These are phyloP conservation scores for Napeogenes sylphis DNA, from an alignment of 2,888 invertebrate genomes.

Conservation along the genomic window DNA sequence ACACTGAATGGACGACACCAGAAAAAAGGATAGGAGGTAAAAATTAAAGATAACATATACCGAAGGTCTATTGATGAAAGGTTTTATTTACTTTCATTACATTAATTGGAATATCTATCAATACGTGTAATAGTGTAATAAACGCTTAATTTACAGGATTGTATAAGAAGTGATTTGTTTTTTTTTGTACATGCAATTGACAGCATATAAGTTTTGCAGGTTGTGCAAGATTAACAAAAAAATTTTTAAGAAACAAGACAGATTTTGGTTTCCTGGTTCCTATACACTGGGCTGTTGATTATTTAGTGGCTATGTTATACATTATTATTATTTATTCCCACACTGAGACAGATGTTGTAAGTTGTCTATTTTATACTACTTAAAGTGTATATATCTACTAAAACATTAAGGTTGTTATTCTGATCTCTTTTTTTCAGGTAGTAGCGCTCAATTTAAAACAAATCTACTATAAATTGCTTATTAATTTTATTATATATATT, in stretches of 20 bases:
- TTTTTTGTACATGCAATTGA: neutral
- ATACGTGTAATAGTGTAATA: too few species aligned
- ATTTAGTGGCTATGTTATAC: conserved; percentile 49
- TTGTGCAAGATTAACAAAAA: conserved; percentile 42
- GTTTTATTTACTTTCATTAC: too few species aligned
- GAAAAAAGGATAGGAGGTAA: conserved; percentile 43
- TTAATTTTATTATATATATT: conserved; percentile 42
- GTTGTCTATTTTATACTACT: conserved; percentile 29
- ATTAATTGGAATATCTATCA: too few species aligned
- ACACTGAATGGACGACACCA: conserved; percentile 43
- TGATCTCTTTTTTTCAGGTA: conserved; percentile 40
- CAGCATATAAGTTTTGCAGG: conserved; percentile 35
- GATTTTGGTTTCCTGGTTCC: conserved; percentile 48
- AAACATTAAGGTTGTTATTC: neutral
- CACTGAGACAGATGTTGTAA: conserved; percentile 41
- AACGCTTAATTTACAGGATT: too few species aligned
- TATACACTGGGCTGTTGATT: conserved; percentile 48
- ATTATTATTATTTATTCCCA: conserved; percentile 45
- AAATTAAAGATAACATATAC: too few species aligned
- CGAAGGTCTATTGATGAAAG: too few species aligned
- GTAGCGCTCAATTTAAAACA: conserved; percentile 41
- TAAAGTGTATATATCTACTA: neutral
- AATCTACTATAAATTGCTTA: conserved; percentile 47
- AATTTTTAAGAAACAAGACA: conserved; percentile 11
- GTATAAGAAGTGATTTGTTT: neutral